phyloP scores from a whole-genome alignment of 2,797 vertebrate species.

The Gymnopithys bicolor region DNA sequence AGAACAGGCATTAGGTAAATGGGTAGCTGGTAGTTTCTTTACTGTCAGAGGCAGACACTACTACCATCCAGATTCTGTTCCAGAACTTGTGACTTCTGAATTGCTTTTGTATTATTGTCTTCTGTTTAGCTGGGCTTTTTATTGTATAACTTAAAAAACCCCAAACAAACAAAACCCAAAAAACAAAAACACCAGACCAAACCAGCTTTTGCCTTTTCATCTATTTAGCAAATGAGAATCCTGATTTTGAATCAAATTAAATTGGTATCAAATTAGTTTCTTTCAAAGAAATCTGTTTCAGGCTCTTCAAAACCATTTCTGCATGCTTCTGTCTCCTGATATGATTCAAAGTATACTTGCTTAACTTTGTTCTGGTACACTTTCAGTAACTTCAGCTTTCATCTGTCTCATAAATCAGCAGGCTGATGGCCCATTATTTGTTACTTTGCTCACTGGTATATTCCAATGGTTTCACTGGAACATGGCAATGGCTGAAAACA shows the following conservation, averaged over 20 bases:
- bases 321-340: background rate
- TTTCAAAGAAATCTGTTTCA: background rate
- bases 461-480: background rate
- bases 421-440: background rate
- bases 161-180: too few relatives aligned
- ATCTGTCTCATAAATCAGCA: background rate
- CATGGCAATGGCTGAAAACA: background rate
- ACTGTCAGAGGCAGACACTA: background rate
- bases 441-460: background rate
- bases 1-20: background rate
- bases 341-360: background rate
- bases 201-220: background rate
- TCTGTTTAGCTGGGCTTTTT: background rate
- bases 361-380: background rate
- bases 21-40: background rate
- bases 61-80: background rate
- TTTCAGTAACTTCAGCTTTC: background rate
- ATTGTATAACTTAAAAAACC: background rate
- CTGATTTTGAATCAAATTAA: background rate
- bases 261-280: background rate
- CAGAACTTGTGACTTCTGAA: background rate
- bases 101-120: background rate
- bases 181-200: background rate
- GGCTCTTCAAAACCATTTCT: background rate
- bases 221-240: background rate